Conservation (phyloP, 2,888 invertebrate genomes). For the Eurois occulta region DNA sequence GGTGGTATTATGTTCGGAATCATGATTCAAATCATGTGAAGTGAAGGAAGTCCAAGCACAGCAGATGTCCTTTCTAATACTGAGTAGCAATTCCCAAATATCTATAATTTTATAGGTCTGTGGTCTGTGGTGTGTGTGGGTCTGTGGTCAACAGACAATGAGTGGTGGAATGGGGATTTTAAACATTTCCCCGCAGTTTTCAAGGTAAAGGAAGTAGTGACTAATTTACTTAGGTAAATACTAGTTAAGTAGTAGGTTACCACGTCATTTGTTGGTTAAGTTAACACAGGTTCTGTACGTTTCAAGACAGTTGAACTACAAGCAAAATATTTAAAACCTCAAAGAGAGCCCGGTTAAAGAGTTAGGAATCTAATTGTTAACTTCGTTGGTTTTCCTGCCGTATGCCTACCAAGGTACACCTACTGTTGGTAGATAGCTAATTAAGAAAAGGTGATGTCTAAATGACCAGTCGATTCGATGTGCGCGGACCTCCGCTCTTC, state of each 20-base stretch:
- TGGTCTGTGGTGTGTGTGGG: too few species aligned
- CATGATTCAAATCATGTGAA: neutral
- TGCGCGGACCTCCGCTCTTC: slow-evolving; percentile 12
- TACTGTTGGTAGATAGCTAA: neutral
- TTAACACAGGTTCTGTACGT: neutral
- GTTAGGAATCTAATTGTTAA: neutral
- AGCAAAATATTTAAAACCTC: neutral
- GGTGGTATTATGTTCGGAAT: neutral
- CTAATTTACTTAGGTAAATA: neutral
- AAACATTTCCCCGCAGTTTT: neutral
- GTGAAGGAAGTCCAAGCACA: neutral
- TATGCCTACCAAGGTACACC: neutral
- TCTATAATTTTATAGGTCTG: neutral
- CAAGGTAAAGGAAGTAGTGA: neutral
- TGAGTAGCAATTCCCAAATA: neutral
- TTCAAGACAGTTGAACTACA: neutral
- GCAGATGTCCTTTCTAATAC: neutral
- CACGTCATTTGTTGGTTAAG: neutral
- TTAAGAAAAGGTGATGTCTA: neutral
- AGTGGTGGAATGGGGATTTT: neutral
- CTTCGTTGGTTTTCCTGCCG: neutral
- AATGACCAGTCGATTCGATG: neutral
- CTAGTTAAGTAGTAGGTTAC: neutral
- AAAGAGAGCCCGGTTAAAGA: neutral
- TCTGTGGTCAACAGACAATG: neutral